Percentiles rank a stretch among this genome's conserved stretches.
Conservation (phyloP, 2,888 invertebrate genomes). For the Meiosimyza platycephala region DNA sequence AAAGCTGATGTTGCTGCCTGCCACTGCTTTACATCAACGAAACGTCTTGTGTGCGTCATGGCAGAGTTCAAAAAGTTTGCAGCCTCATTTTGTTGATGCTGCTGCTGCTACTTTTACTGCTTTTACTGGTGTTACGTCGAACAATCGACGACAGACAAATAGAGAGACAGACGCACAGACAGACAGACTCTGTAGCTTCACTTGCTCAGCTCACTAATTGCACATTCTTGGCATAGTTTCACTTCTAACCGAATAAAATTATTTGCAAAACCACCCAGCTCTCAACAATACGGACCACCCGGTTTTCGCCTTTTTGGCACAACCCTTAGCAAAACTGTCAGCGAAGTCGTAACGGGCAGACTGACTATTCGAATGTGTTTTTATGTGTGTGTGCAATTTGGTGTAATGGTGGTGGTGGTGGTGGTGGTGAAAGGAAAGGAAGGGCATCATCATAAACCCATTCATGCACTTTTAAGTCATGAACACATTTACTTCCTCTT, state of each 20-base stretch:
- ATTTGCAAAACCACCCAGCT: constrained; percentile 54
- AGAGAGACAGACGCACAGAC: constrained; percentile 13
- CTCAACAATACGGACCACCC: no score
- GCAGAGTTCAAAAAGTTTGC: constrained; percentile 33
- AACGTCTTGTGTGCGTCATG: constrained; percentile 11
- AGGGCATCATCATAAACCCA: constrained; percentile 26
- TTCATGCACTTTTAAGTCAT: constrained; percentile 20
- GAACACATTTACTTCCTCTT: background rate
- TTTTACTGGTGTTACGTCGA: constrained; percentile 15
- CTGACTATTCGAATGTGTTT: no score
- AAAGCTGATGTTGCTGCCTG: no score
- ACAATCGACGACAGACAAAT: constrained; percentile 9
- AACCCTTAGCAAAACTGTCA: background rate
- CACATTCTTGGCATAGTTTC: constrained; percentile 97
- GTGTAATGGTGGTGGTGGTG: background rate
- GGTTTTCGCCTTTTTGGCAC: constrained; percentile 3
- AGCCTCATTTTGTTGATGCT: constrained; percentile 32
- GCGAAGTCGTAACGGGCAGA: no score
- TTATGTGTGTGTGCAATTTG: no score
- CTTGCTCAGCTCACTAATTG: constrained; percentile 80
- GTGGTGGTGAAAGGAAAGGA: background rate
- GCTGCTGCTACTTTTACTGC: constrained; percentile 6
- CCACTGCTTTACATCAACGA: background rate
- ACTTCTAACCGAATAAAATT: constrained; percentile 69
- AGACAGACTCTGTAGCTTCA: constrained; percentile 9